Evolutionary conservation across 2,888 invertebrate species (phyloP), one percentile per base, ranked within the genome.

Genomic region (Brenthis daphne): DNA sequence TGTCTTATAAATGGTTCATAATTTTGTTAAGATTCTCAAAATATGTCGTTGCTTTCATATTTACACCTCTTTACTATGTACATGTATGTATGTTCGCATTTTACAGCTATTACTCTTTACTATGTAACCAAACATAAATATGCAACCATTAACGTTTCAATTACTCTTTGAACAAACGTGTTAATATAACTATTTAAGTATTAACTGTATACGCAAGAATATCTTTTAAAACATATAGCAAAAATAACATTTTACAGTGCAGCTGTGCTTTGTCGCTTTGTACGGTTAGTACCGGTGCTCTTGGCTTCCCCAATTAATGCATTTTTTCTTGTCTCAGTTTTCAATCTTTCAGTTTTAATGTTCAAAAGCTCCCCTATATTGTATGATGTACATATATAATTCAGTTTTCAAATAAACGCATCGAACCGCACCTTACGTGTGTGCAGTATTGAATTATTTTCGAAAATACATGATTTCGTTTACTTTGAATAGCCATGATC

Each of bases 231-330:
- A 51, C 37, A 63, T 43, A 53, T 37, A 33, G 5, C 20, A 53
- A 13, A 51, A 51, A 13, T 4, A 20, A 37, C 20, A 53, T n/a
- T 63, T 53, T 53, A 37, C 63, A 63, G 53, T 20, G 50, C 16
- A 20, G 33, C 16, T 50, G 51, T 13, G 13, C 33, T 53, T 51
- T 63, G 61, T 63, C 20, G 16, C 11, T 11, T 60, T 57, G 43
- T 58, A 64, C 53, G 14, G 54, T 70, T 66, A 68, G 60, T 68
- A 70, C 64, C 71, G 63, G 68, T 56, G 33, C 69, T 63, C 64
- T 69, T 73, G 56, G 83, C 85, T 82, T 77, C 80, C 85, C 87
- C 86, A 90, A 90, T 90, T 90, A 90, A 88, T 82, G 86, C 79
- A 84, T 87, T 87, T 87, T 85, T 29, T 82, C 77, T 72, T 78